A percentile compares a stretch with the other conserved stretches of the same genome.
Evolutionary conservation across 2,113 vertebrate genomes (phyloP).

Genomic region (Ursus arctos): DNA sequence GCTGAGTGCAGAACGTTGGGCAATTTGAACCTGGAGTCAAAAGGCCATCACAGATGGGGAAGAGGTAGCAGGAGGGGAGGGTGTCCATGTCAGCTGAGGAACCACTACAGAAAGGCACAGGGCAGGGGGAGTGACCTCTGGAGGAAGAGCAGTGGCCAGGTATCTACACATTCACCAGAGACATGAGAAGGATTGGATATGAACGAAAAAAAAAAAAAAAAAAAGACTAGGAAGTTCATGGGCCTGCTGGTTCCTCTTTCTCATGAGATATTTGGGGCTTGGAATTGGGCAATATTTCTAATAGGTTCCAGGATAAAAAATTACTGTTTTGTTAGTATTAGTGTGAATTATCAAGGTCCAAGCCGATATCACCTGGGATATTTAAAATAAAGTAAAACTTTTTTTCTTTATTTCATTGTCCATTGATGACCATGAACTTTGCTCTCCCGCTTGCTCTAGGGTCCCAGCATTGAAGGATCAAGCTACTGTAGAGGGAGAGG

Average conservation of each 20-base stretch:
- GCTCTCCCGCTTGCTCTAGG: neutral
- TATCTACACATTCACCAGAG: neutral
- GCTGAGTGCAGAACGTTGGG: neutral
- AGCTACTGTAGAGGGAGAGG: neutral
- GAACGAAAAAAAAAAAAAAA: neutral
- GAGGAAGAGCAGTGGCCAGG: neutral
- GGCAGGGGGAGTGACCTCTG: no score
- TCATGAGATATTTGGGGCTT: neutral
- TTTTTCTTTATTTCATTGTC: neutral
- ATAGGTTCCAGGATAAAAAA: neutral
- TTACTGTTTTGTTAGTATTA: neutral
- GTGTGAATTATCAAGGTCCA: neutral
- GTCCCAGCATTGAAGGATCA: neutral
- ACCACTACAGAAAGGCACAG: neutral
- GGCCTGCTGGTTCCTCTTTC: neutral
- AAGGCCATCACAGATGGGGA: neutral
- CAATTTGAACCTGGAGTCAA: neutral
- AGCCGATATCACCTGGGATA: neutral
- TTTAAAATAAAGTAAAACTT: conserved; percentile 32
- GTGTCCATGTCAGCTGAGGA: neutral
- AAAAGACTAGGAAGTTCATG: neutral
- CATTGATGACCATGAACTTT: neutral
- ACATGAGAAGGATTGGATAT: neutral
- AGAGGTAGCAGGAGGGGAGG: neutral
- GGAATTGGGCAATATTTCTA: neutral